A percentile compares a stretch with the other conserved stretches of the same genome.
Evolutionary conservation across 2,113 vertebrate genomes (phyloP).

Genomic region (Aviceda subcristata): DNA sequence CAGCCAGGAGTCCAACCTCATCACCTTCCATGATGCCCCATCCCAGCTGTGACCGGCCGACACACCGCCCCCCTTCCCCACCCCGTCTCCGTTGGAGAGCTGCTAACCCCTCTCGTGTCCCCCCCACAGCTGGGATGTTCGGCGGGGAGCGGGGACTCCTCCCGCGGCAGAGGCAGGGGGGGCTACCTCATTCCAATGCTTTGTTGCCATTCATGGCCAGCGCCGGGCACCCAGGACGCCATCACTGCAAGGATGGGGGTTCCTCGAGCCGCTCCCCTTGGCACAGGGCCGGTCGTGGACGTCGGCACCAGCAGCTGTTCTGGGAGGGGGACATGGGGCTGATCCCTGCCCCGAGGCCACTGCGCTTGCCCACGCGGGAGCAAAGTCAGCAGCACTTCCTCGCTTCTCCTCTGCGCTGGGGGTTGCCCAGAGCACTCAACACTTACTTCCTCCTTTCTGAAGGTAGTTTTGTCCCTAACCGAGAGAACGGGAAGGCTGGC

Average conservation of each 20-base stretch:
- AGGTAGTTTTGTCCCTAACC: background rate
- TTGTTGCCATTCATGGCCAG: background rate
- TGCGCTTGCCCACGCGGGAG: background rate
- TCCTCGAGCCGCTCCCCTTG: background rate
- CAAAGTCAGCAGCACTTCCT: background rate
- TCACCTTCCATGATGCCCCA: slow-evolving; percentile 90
- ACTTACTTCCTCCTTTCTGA: background rate
- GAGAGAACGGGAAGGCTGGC: background rate
- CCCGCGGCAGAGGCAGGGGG: background rate
- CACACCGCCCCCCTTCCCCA: background rate
- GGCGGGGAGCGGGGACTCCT: background rate
- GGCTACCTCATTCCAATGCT: slow-evolving; percentile 18
- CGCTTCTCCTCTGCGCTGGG: background rate
- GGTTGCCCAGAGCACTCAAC: background rate
- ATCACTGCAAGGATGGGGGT: background rate
- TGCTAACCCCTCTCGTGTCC: background rate
- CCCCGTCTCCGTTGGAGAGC: slow-evolving; percentile 18
- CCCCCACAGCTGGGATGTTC: background rate
- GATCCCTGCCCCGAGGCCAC: background rate
- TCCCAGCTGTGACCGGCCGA: slow-evolving; percentile 77
- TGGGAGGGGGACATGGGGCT: background rate
- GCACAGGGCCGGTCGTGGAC: accelerated
- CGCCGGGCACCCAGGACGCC: background rate
- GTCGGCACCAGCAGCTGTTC: background rate
- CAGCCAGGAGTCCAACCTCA: slow-evolving; percentile 86